Conservation (phyloP, 2,888 invertebrate genomes). For the Yponomeuta evonymella region DNA sequence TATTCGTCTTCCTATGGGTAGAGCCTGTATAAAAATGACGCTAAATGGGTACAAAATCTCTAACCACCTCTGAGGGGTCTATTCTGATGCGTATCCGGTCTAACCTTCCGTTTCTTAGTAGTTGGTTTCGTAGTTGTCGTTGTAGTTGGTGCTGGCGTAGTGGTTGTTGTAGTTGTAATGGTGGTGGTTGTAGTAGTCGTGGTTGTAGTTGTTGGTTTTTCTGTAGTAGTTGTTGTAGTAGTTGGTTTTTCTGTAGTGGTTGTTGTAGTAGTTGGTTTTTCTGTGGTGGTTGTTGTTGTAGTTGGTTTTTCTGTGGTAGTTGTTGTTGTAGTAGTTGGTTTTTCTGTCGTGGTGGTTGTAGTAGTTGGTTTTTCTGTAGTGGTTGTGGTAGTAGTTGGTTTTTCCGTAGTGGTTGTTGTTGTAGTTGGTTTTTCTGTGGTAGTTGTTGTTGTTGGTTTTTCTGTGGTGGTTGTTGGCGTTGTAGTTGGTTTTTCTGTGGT, state of each 20-base stretch:
- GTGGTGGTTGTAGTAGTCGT: not conserved
- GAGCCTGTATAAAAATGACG: too few relatives aligned
- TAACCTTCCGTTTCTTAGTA: too few relatives aligned
- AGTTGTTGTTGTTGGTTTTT: not conserved
- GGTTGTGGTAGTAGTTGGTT: not conserved
- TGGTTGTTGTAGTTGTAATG: not conserved
- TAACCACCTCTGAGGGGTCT: too few relatives aligned
- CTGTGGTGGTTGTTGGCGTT: constrained; percentile 5
- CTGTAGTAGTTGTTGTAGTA: not conserved
- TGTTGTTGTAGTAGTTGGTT: not conserved
- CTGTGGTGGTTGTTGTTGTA: not conserved
- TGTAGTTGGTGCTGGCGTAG: not conserved
- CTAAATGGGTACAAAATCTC: too few relatives aligned
- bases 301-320: not conserved
- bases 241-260: too few relatives aligned
- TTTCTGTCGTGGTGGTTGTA: not conserved
- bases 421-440: not conserved
- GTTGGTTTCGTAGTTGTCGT: too few relatives aligned
- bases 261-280: not conserved
- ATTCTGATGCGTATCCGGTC: too few relatives aligned
- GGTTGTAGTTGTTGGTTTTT: not conserved
- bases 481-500: constrained; percentile 18
- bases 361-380: not conserved
- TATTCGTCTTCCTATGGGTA: too few relatives aligned
- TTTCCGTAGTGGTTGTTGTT: not conserved